A percentile compares a stretch with the other conserved stretches of the same genome.
Evolutionary conservation across 2,113 vertebrate genomes (phyloP).

Genomic region (Ailurus styani): DNA sequence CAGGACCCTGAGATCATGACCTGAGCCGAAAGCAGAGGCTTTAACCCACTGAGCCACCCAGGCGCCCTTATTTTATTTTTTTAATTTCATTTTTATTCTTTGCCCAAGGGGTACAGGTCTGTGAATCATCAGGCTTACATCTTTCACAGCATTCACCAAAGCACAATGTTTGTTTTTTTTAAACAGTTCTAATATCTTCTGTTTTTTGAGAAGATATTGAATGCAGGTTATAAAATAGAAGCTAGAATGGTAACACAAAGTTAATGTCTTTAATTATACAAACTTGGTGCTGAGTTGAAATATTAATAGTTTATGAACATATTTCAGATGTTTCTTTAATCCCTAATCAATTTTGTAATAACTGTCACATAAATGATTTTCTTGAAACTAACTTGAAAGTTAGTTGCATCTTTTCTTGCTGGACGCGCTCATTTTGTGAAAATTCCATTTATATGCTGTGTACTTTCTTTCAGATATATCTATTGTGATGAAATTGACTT

Average conservation of each 20-base stretch:
- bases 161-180: too few relatives aligned
- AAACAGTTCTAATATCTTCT: neutral
- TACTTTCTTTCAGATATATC: constrained; percentile 90
- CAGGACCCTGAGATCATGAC: too few relatives aligned
- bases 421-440: neutral
- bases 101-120: too few relatives aligned
- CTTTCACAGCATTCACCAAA: too few relatives aligned
- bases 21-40: too few relatives aligned
- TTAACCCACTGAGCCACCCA: too few relatives aligned
- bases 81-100: too few relatives aligned
- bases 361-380: neutral
- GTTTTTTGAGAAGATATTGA: neutral
- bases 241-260: neutral
- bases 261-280: constrained; percentile 45
- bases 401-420: constrained; percentile 1
- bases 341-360: constrained; percentile 1
- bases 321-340: neutral
- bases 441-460: neutral
- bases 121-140: too few relatives aligned
- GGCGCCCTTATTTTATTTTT: too few relatives aligned
- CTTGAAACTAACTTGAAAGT: constrained; percentile 29
- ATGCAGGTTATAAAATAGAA: neutral
- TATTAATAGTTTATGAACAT: constrained; percentile 1
- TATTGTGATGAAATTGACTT: constrained; percentile 98
- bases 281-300: neutral